Evolutionary conservation across 2,113 vertebrate species (phyloP).

Genomic region (Grallaria varia): DNA sequence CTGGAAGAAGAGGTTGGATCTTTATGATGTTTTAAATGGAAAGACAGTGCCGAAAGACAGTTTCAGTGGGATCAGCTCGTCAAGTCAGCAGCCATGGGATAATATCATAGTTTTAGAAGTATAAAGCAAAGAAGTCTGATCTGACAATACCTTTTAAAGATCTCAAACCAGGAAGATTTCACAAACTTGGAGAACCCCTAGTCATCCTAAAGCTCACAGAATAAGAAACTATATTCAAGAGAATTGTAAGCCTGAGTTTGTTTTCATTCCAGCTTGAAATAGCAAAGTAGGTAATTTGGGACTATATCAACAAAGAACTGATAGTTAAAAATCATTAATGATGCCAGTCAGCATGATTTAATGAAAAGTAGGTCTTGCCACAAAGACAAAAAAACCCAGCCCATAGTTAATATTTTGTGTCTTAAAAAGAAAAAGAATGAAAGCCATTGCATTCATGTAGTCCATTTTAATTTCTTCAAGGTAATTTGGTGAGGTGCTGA

Average conservation of each 20-base stretch:
- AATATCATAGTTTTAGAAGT: neutral
- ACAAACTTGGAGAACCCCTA: neutral
- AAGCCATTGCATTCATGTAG: neutral
- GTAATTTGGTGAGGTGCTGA: neutral
- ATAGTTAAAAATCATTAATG: neutral
- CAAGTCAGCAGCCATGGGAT: neutral
- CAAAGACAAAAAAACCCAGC: neutral
- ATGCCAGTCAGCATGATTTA: neutral
- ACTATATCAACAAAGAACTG: neutral
- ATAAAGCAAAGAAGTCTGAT: neutral
- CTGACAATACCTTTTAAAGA: neutral
- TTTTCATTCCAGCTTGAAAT: neutral
- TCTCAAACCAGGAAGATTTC: neutral
- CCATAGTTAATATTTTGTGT: neutral
- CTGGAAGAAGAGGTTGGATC: neutral
- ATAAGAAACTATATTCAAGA: neutral
- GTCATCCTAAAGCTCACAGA: neutral
- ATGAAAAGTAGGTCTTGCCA: neutral
- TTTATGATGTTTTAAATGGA: neutral
- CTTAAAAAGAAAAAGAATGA: neutral
- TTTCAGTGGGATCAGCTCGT: neutral
- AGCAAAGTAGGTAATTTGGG: neutral
- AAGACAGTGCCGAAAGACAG: neutral
- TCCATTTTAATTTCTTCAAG: neutral
- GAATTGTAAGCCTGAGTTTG: neutral